These are phyloP conservation scores for Bradypodion ventrale DNA, from an alignment of 2,797 vertebrate genomes.

Conservation along the genomic window DNA sequence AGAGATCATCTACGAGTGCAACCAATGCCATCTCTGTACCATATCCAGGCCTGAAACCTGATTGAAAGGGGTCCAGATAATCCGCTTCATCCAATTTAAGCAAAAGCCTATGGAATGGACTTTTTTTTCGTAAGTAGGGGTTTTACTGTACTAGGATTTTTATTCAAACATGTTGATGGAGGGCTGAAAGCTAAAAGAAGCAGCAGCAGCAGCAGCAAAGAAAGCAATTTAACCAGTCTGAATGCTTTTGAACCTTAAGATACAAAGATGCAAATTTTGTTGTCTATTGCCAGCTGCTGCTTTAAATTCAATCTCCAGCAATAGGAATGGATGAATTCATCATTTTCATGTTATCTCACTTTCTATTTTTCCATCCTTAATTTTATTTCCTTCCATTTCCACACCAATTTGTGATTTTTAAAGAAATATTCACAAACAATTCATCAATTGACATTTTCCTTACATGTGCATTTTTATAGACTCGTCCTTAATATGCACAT, in stretches of 20 bases:
- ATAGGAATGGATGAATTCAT: background rate
- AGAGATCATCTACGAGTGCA: too few species aligned
- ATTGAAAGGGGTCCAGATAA: too few species aligned
- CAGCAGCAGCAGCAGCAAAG: background rate
- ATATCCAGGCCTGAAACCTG: too few species aligned
- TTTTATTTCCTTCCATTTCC: background rate
- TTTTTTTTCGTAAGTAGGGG: too few species aligned
- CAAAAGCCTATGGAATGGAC: too few species aligned
- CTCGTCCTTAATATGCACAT: background rate
- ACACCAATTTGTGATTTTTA: background rate
- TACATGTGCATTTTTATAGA: background rate
- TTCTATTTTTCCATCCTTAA: background rate
- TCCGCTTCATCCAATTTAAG: too few species aligned
- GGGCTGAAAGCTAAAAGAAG: background rate
- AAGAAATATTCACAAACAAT: background rate
- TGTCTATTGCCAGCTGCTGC: background rate
- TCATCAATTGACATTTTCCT: background rate
- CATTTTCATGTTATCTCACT: background rate
- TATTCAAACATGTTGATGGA: slow-evolving; percentile 36
- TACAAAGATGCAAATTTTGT: fast-evolving
- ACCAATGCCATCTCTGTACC: too few species aligned
- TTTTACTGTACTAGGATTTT: too few species aligned
- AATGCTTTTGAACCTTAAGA: background rate
- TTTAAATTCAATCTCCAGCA: background rate
- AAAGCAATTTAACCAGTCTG: background rate